Percentiles rank a stretch among this genome's conserved stretches.
These are phyloP conservation scores for Oligia fasciuncula DNA, from an alignment of 2,888 invertebrate genomes.

Conservation along the genomic window DNA sequence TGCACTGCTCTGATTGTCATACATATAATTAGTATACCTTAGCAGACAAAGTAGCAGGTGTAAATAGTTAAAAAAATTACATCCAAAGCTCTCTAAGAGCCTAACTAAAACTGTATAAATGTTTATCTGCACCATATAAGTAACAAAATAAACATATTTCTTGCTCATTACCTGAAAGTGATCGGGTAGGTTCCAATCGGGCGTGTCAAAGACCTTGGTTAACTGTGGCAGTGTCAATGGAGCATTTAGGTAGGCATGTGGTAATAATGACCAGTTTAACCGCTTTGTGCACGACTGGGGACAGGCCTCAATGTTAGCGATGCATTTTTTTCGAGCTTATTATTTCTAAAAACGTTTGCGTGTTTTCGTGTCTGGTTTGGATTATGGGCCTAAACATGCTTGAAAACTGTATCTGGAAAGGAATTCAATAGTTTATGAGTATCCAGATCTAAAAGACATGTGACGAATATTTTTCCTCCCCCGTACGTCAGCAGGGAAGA, in stretches of 20 bases:
- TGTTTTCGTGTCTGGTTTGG: background rate
- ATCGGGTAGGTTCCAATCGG: conserved; percentile 67
- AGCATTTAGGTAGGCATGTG: conserved; percentile 70
- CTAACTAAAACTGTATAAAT: conserved; percentile 13
- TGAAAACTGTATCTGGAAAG: no score
- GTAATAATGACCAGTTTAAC: conserved; percentile 70
- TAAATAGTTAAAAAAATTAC: background rate
- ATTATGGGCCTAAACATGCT: no score
- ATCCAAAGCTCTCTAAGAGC: background rate
- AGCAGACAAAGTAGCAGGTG: background rate
- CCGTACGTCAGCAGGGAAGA: background rate
- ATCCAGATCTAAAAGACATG: no score
- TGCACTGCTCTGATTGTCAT: background rate
- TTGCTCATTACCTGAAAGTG: conserved; percentile 78
- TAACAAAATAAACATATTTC: conserved; percentile 63
- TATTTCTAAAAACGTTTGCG: background rate
- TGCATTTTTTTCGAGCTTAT: background rate
- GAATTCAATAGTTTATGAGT: no score
- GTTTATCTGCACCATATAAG: conserved; percentile 32
- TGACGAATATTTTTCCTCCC: background rate
- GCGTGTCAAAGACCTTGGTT: conserved; percentile 77
- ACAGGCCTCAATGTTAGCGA: conserved; percentile 47
- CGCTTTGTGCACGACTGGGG: conserved; percentile 57
- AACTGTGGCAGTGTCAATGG: conserved; percentile 74
- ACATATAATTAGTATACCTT: background rate